Evolutionary conservation across 2,113 vertebrate genomes (phyloP).

Genomic region (Hippocampus comes): DNA sequence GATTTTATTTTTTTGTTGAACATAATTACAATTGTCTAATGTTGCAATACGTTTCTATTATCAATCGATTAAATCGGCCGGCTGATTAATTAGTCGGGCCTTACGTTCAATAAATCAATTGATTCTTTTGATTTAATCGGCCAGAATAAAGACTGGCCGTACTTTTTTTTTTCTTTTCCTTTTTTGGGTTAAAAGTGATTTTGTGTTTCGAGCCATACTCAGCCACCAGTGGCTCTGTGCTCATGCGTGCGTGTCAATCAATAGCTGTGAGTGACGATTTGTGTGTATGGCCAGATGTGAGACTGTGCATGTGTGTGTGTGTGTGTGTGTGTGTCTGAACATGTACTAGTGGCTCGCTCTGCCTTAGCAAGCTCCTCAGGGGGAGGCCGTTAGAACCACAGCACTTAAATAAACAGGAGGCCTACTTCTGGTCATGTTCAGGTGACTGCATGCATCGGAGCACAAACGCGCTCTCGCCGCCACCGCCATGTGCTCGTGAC

Average conservation of each 20-base stretch:
- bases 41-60: too few species aligned
- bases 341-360: not conserved
- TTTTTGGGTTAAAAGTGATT: not conserved
- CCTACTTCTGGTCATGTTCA: conserved; percentile 65
- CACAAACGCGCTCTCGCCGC: conserved; percentile 20
- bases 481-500: conserved; percentile 63
- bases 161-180: not conserved
- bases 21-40: too few species aligned
- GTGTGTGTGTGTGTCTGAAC: not conserved
- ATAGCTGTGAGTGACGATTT: not conserved
- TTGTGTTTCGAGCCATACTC: not conserved
- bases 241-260: not conserved
- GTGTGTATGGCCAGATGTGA: not conserved
- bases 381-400: conserved; percentile 19
- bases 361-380: conserved; percentile 16
- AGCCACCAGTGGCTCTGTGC: not conserved
- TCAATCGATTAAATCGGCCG: too few species aligned
- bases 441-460: conserved; percentile 54
- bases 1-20: too few species aligned
- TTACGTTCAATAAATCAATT: too few species aligned
- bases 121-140: too few species aligned
- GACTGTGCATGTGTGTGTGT: not conserved
- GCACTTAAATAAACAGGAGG: conserved; percentile 36
- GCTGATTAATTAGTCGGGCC: too few species aligned
- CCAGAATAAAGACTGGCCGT: too few species aligned